These are phyloP conservation scores for Microtus montanus DNA, from an alignment of 2,113 vertebrate genomes.

Conservation along the genomic window DNA sequence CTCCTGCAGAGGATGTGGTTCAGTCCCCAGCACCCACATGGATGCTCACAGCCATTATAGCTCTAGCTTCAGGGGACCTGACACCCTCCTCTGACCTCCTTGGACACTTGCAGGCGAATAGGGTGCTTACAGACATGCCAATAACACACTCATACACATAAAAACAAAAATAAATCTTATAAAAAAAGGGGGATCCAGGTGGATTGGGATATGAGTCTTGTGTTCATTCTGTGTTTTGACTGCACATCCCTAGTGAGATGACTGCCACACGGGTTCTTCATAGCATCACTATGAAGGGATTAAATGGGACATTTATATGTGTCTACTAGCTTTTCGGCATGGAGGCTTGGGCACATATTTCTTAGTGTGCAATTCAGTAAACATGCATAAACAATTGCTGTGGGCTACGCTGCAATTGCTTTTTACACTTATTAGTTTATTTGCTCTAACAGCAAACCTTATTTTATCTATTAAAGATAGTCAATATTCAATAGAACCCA, in stretches of 20 bases:
- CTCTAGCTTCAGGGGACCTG: background rate
- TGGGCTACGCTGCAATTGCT: background rate
- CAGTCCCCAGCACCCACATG: background rate
- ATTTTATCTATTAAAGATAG: background rate
- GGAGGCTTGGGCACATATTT: background rate
- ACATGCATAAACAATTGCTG: background rate
- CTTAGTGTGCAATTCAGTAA: conserved; percentile 31
- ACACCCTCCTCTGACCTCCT: background rate
- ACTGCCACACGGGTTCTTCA: background rate
- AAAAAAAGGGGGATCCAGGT: background rate
- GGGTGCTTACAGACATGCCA: background rate
- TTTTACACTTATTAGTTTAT: background rate
- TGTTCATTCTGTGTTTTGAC: background rate
- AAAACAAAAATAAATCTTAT: background rate
- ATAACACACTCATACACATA: background rate
- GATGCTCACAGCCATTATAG: background rate
- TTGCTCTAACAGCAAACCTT: background rate
- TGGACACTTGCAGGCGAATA: background rate
- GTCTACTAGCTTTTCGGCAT: background rate
- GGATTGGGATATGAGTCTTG: background rate
- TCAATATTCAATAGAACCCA: background rate
- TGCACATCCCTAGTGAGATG: background rate
- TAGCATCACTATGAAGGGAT: background rate
- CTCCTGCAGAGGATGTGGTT: background rate
- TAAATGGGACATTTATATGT: background rate